These are phyloP conservation scores for Columba guinea DNA, from an alignment of 2,797 vertebrate genomes.

Conservation along the genomic window DNA sequence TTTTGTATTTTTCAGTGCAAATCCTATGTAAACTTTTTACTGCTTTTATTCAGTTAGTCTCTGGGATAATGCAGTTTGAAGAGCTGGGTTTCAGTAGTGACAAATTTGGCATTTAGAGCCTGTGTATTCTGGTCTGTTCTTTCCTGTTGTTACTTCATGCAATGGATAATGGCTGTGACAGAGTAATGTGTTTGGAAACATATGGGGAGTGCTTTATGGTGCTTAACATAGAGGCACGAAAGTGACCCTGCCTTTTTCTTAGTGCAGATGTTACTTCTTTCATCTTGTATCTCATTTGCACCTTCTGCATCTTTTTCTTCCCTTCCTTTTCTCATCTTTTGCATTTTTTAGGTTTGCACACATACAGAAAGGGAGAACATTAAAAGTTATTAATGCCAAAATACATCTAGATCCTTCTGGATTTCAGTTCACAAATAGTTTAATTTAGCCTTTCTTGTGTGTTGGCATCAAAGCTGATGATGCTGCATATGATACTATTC, in stretches of 20 bases:
- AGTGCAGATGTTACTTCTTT: not conserved
- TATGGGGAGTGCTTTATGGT: not conserved
- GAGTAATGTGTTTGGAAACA: not conserved
- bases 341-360: not conserved
- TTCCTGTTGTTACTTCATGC: not conserved
- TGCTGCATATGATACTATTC: not conserved
- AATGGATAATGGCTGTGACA: not conserved
- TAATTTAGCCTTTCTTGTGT: not conserved
- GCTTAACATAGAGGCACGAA: not conserved
- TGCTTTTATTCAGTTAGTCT: not conserved
- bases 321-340: not conserved
- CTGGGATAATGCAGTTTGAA: not conserved
- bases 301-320: not conserved
- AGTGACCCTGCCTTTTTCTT: not conserved
- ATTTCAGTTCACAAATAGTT: not conserved
- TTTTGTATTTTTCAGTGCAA: not conserved
- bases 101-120: not conserved
- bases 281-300: not conserved
- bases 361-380: not conserved
- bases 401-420: not conserved
- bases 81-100: not conserved
- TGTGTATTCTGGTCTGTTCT: not conserved
- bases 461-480: not conserved
- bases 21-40: fast-evolving
- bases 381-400: not conserved